Conservation (phyloP, 2,113 vertebrate species). For the Miniopterus natalensis region DNA sequence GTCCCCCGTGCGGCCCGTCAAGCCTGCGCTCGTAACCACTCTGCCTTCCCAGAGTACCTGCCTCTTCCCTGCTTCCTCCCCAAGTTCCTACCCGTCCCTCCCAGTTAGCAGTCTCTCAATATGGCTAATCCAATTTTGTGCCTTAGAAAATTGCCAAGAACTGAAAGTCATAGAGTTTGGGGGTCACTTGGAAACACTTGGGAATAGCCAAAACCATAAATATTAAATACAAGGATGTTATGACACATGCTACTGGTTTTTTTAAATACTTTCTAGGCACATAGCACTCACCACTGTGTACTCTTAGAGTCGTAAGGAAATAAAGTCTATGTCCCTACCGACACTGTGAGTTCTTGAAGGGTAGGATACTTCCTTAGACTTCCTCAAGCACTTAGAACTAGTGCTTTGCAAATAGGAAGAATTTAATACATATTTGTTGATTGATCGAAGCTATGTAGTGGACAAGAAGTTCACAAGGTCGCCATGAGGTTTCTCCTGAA, state of each 20-base stretch:
- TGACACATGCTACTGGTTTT: not conserved
- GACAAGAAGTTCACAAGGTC: not conserved
- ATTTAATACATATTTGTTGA: not conserved
- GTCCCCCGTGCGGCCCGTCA: no score
- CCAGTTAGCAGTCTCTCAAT: not conserved
- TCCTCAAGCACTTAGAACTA: slow-evolving; percentile 16
- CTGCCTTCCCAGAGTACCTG: not conserved
- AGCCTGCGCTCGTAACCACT: not conserved
- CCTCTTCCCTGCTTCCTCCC: not conserved
- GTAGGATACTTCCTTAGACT: not conserved
- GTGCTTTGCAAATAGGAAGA: slow-evolving; percentile 8
- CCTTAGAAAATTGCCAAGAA: slow-evolving; percentile 28
- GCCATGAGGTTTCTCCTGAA: not conserved
- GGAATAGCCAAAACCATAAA: not conserved
- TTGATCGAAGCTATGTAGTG: not conserved
- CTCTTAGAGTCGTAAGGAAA: not conserved
- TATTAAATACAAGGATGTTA: not conserved
- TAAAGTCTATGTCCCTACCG: not conserved
- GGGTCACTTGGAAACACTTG: not conserved
- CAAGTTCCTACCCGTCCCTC: not conserved
- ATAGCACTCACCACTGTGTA: not conserved
- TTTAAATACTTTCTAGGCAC: not conserved
- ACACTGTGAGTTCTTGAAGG: slow-evolving; percentile 14
- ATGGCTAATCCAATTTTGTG: not conserved
- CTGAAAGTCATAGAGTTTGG: not conserved